Conservation (phyloP, 2,888 invertebrate species). For the Synergus itoensis region DNA sequence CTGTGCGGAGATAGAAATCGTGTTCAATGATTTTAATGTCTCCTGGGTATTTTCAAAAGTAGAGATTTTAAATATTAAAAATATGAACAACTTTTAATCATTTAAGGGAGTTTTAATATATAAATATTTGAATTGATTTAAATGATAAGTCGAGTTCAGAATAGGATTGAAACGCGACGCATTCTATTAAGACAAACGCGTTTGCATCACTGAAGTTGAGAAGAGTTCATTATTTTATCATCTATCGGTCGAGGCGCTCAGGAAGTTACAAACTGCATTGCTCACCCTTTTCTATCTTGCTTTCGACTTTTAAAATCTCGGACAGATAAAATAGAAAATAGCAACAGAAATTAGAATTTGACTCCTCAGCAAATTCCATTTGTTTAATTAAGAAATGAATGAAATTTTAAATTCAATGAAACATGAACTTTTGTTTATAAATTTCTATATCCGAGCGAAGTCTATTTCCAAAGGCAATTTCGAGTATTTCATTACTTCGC, state of each 20-base stretch:
- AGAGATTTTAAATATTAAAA: neutral
- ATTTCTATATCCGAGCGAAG: neutral
- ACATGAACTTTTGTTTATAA: neutral
- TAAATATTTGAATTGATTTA: neutral
- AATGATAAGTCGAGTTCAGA: neutral
- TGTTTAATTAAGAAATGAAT: neutral
- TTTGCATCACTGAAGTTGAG: slow-evolving; percentile 30
- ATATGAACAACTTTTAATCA: neutral
- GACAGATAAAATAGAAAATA: neutral
- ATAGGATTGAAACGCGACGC: neutral
- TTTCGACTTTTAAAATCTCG: slow-evolving; percentile 9
- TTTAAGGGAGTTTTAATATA: neutral
- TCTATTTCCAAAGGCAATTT: slow-evolving; percentile 21
- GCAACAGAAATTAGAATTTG: neutral
- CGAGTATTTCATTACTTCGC: slow-evolving; percentile 2
- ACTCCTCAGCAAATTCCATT: neutral
- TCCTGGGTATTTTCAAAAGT: neutral
- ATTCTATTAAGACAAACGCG: slow-evolving; percentile 15
- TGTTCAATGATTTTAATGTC: neutral
- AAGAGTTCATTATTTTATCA: slow-evolving; percentile 39
- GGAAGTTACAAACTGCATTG: slow-evolving; percentile 59
- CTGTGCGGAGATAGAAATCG: neutral
- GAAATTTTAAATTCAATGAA: neutral
- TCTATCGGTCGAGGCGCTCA: slow-evolving; percentile 47
- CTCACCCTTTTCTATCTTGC: slow-evolving; percentile 50